Percentiles rank a stretch among this genome's conserved stretches.
phyloP scores from a whole-genome alignment of 2,888 invertebrate species.

The Cheilosia pagana region DNA sequence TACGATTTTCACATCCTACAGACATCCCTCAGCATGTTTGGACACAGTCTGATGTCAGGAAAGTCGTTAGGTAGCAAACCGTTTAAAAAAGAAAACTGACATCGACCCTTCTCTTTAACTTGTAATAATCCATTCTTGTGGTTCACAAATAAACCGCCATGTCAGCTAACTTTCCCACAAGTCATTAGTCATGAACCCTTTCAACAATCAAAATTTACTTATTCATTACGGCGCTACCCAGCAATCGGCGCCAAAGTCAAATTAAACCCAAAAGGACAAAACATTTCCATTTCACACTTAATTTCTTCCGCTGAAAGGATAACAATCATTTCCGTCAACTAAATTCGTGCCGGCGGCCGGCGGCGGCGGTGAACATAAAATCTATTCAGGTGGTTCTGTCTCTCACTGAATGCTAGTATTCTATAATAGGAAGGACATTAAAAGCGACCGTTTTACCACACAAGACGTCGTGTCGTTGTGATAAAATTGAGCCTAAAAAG shows the following conservation, averaged over 20 bases:
- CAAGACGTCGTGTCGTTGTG: slow-evolving; percentile 2
- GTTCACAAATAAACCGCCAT: too few species aligned
- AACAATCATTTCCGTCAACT: background rate
- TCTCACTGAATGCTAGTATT: background rate
- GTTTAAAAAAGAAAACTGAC: too few species aligned
- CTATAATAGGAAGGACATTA: slow-evolving; percentile 8
- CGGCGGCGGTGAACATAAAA: background rate
- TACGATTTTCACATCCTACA: too few species aligned
- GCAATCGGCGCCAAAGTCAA: background rate
- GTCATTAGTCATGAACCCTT: background rate
- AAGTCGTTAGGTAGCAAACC: too few species aligned
- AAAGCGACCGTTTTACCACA: background rate
- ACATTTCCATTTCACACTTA: slow-evolving; percentile 45
- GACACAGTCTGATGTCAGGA: too few species aligned
- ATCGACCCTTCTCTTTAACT: too few species aligned
- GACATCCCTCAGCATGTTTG: too few species aligned
- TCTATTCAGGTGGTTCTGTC: slow-evolving; percentile 1
- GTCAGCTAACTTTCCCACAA: background rate
- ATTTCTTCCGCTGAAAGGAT: slow-evolving; percentile 20
- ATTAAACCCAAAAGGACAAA: slow-evolving; percentile 22
- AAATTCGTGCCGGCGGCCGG: background rate
- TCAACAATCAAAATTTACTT: background rate
- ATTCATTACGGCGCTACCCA: background rate
- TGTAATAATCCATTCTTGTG: too few species aligned
- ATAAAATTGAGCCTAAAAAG: slow-evolving; percentile 24